Evolutionary conservation across 1,140 invertebrate genomes (phyloP), one percentile per base, ranked within the genome.

Genomic region (Calephelis virginiensis): DNA sequence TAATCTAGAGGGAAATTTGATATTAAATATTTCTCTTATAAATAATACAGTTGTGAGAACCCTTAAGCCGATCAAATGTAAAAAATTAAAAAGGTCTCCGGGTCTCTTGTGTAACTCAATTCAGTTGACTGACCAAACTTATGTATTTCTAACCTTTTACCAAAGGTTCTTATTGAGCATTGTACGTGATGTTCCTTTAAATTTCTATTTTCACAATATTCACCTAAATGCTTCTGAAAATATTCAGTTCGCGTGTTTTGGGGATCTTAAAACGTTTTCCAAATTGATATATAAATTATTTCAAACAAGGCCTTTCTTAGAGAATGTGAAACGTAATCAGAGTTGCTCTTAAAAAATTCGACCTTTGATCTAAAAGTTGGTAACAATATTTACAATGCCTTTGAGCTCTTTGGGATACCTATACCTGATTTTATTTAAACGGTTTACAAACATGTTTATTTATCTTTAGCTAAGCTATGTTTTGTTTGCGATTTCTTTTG

Each of bases 241-340:
- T 56, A 56, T 56, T 56, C 53, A 38, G 53, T 37, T 56, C 53
- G 37, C 53, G 53, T 56, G 17, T 56, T 56, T 56, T 12, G 17
- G 53, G 53, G 53, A 56, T 56, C 53, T 56, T 56, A 56, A 56
- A 56, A 28, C 53, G 53, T 17, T 56, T 56, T 56, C 37, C 53
- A 56, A 56, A 56, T 56, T 56, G 53, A 56, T 56, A 56, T 56
- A 56, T 56, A 56, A 56, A 56, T 56, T 56, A 56, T 28, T 56
- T 56, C 53, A 37, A 38, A 56, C 53, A 56, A 38, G 53, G 11
- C 53, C 53, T 56, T 56, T 56, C 53, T 38, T 56, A 56, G 53
- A 11, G 53, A 56, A 56, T 28, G 53, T 56, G 11, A 17, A 56
- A 56, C 28, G 53, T 37, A 38, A 56, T 56, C 53, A 56, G 53